phyloP scores from a whole-genome alignment of 2,113 vertebrate genomes.

The Panthera leo region DNA sequence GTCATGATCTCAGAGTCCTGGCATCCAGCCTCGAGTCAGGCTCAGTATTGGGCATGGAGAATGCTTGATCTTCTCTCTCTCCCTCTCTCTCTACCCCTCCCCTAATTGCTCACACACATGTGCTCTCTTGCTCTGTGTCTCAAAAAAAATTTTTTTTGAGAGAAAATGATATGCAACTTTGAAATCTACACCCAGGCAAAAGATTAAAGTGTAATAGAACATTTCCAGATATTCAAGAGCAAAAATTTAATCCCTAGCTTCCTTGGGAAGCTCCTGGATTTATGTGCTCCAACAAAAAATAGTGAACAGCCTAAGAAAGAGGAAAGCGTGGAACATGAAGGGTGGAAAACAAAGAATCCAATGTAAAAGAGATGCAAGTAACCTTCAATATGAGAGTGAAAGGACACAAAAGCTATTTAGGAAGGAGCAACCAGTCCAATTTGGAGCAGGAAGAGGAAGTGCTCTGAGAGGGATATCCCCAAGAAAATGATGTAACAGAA shows the following conservation, averaged over 20 bases:
- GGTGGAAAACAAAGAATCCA: not conserved
- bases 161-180: not conserved
- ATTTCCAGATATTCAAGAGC: not conserved
- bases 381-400: not conserved
- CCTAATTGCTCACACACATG: too few relatives aligned
- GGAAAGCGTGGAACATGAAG: not conserved
- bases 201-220: not conserved
- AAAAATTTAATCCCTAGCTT: not conserved
- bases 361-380: not conserved
- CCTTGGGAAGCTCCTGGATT: not conserved
- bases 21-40: too few relatives aligned
- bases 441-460: not conserved
- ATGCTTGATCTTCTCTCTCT: too few relatives aligned
- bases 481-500: not conserved
- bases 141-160: not conserved
- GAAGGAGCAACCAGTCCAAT: not conserved
- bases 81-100: too few relatives aligned
- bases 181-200: not conserved
- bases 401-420: not conserved
- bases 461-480: not conserved
- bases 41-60: too few relatives aligned
- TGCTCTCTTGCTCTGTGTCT: too few relatives aligned
- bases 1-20: too few relatives aligned
- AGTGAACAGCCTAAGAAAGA: not conserved
- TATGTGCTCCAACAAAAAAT: not conserved